A percentile compares a stretch with the other conserved stretches of the same genome.
Evolutionary conservation across 1,140 invertebrate genomes (phyloP).

Genomic region (Anastrepha ludens): DNA sequence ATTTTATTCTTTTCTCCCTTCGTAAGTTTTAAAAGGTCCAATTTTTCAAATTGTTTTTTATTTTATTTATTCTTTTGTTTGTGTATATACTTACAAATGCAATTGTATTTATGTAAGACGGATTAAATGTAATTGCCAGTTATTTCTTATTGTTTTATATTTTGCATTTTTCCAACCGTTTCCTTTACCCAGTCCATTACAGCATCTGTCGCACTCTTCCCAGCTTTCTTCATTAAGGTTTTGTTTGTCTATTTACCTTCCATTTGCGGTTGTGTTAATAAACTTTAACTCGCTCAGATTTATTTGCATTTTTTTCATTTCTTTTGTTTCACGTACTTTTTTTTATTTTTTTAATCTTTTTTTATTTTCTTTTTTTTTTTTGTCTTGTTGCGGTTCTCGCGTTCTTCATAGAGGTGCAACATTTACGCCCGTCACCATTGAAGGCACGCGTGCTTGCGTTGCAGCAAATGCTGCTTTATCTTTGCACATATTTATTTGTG

Average conservation of each 20-base stretch:
- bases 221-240: neutral
- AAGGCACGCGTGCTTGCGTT: neutral
- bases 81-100: too few relatives aligned
- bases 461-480: neutral
- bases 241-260: slow-evolving; percentile 2
- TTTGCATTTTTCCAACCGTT: neutral
- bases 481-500: too few relatives aligned
- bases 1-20: too few relatives aligned
- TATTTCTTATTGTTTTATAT: neutral
- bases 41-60: too few relatives aligned
- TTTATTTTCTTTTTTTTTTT: neutral
- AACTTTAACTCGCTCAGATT: neutral
- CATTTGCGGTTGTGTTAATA: slow-evolving; percentile 24
- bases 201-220: neutral
- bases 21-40: too few relatives aligned
- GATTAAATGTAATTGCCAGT: too few relatives aligned
- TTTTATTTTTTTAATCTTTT: neutral
- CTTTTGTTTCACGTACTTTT: neutral
- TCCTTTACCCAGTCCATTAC: neutral
- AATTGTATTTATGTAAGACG: too few relatives aligned
- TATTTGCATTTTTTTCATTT: neutral
- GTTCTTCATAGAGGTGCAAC: neutral
- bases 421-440: neutral
- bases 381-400: neutral
- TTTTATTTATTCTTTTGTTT: too few relatives aligned